Percentiles rank a stretch among this genome's conserved stretches.
Conservation (phyloP, 2,888 invertebrate genomes). For the Machimus atricapillus region DNA sequence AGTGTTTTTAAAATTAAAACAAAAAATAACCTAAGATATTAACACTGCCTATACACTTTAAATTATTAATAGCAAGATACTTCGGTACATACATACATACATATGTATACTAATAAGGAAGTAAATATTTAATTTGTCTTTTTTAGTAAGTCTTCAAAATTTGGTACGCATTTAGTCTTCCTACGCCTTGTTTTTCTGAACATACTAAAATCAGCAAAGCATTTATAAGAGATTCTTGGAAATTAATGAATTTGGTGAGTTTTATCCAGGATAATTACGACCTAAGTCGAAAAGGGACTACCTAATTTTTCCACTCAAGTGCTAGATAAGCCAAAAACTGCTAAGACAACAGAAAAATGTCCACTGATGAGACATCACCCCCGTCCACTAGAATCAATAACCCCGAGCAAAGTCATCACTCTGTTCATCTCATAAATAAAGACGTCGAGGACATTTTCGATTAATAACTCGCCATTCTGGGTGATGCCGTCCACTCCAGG, state of each 20-base stretch:
- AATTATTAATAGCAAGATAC: too few relatives aligned
- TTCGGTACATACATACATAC: too few relatives aligned
- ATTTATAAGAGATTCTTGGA: neutral
- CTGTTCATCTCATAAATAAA: neutral
- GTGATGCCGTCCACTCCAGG: neutral
- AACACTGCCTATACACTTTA: too few relatives aligned
- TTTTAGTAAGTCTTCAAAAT: too few relatives aligned
- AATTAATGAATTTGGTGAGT: neutral
- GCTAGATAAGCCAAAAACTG: neutral
- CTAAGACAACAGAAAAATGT: neutral
- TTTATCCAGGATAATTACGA: neutral
- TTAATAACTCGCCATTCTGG: neutral
- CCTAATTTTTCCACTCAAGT: neutral
- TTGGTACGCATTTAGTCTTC: too few relatives aligned
- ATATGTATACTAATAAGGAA: too few relatives aligned
- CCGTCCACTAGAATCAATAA: neutral
- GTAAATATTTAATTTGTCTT: too few relatives aligned
- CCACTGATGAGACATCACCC: neutral
- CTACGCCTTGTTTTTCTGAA: too few relatives aligned
- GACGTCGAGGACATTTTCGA: neutral
- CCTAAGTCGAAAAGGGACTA: neutral
- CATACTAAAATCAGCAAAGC: neutral
- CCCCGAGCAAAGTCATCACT: neutral
- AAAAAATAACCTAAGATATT: too few relatives aligned
- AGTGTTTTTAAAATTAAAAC: too few relatives aligned